Conservation (phyloP, 35 echinoderm and acorn worm species). For the Eucidaris tribuloides region DNA sequence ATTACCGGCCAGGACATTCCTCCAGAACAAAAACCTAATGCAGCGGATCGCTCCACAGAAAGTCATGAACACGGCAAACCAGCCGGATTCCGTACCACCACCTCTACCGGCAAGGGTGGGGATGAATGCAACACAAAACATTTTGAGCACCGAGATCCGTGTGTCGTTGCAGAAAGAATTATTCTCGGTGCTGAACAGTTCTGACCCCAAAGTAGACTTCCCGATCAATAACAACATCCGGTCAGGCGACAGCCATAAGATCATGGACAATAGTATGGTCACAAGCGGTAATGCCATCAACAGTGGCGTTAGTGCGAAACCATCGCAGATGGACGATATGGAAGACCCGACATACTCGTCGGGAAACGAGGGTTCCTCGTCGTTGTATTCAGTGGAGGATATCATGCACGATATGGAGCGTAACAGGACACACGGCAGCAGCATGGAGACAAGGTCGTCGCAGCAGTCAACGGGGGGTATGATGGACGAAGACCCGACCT, state of each 20-base stretch:
- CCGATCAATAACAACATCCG: slow-evolving; percentile 20
- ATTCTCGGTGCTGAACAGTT: not conserved
- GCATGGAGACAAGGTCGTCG: slow-evolving; percentile 13
- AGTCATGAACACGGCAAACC: not conserved
- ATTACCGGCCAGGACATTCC: not conserved
- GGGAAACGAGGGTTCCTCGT: slow-evolving; percentile 18
- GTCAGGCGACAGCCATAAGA: slow-evolving; percentile 24
- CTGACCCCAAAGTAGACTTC: not conserved
- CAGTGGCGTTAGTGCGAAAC: too few relatives aligned
- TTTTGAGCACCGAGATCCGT: not conserved
- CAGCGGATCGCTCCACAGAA: slow-evolving; percentile 17
- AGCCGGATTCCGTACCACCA: not conserved
- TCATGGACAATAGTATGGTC: slow-evolving; percentile 8
- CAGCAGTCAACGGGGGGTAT: not conserved
- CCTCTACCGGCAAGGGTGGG: not conserved
- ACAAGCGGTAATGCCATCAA: not conserved
- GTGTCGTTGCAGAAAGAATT: not conserved
- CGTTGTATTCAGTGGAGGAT: slow-evolving; percentile 7
- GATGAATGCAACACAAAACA: not conserved
- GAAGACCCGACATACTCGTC: not conserved
- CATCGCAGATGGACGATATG: not conserved
- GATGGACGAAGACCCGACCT: not conserved
- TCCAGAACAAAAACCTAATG: not conserved
- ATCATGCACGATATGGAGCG: not conserved
- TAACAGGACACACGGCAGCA: slow-evolving; percentile 13